A percentile compares a stretch with the other conserved stretches of the same genome.
Conservation (phyloP, 2,797 vertebrate genomes). For the Rhinella marina region DNA sequence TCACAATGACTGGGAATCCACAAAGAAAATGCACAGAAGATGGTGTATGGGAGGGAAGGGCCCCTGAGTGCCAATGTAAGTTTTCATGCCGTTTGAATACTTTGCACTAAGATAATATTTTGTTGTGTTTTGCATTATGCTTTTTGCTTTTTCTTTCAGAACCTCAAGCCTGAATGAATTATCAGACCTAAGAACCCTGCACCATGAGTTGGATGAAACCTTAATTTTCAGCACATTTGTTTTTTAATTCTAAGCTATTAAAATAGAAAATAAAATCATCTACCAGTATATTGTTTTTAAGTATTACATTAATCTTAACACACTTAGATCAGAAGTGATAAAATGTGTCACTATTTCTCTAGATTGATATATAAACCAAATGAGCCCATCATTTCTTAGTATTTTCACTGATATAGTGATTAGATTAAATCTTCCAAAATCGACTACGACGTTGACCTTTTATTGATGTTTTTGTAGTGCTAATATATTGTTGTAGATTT, state of each 20-base stretch:
- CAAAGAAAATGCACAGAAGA: constrained; percentile 23
- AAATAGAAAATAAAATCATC: not conserved
- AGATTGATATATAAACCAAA: not conserved
- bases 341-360: not conserved
- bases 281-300: too few species aligned
- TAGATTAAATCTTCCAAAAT: too few species aligned
- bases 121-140: not conserved
- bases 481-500: too few species aligned
- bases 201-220: not conserved
- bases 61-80: not conserved
- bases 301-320: too few species aligned
- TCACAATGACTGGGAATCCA: not conserved
- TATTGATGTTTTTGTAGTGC: too few species aligned
- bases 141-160: not conserved
- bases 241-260: not conserved
- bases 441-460: too few species aligned
- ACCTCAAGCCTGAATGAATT: not conserved
- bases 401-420: too few species aligned
- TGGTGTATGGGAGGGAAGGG: not conserved
- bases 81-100: not conserved
- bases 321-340: not conserved
- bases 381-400: too few species aligned
- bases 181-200: not conserved
- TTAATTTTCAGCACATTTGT: not conserved
- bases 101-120: not conserved